These are phyloP conservation scores for Aricia artaxerxes DNA, from an alignment of 2,888 invertebrate species.

Conservation along the genomic window DNA sequence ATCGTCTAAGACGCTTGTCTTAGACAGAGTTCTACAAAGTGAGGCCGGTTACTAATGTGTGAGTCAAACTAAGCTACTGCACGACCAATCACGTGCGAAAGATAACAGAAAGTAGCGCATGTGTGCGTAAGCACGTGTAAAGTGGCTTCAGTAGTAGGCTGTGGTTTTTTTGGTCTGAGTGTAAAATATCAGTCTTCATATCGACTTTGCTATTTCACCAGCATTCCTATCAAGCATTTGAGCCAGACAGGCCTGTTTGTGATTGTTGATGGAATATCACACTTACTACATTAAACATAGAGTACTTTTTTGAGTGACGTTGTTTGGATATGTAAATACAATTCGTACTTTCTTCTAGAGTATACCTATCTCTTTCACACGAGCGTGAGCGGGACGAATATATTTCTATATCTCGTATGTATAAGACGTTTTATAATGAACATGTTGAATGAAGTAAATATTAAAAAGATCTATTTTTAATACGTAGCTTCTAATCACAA, in stretches of 20 bases:
- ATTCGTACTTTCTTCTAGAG: slow-evolving; percentile 11
- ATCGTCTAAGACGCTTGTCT: background rate
- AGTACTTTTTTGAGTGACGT: slow-evolving; percentile 24
- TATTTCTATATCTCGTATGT: slow-evolving; percentile 37
- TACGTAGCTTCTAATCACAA: slow-evolving; percentile 59
- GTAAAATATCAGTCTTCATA: slow-evolving; percentile 23
- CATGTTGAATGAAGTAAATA: slow-evolving; percentile 29
- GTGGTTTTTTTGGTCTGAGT: background rate
- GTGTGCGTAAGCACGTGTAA: no score
- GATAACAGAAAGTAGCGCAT: no score
- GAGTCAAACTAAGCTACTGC: no score
- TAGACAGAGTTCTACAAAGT: no score
- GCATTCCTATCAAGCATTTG: slow-evolving; percentile 42
- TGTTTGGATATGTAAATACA: slow-evolving; percentile 26
- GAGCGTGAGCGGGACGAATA: slow-evolving; percentile 38
- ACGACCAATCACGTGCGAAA: no score
- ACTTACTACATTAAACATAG: slow-evolving; percentile 10
- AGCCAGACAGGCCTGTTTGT: slow-evolving; percentile 32
- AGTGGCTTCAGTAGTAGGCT: no score
- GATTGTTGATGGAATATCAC: slow-evolving; percentile 31
- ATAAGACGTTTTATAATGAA: slow-evolving; percentile 30
- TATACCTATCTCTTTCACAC: slow-evolving; percentile 25
- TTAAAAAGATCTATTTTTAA: slow-evolving; percentile 61
- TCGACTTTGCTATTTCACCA: slow-evolving; percentile 34
- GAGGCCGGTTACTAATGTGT: no score